Conservation (phyloP, 2,888 invertebrate species). For the Drosophila quinaria region DNA sequence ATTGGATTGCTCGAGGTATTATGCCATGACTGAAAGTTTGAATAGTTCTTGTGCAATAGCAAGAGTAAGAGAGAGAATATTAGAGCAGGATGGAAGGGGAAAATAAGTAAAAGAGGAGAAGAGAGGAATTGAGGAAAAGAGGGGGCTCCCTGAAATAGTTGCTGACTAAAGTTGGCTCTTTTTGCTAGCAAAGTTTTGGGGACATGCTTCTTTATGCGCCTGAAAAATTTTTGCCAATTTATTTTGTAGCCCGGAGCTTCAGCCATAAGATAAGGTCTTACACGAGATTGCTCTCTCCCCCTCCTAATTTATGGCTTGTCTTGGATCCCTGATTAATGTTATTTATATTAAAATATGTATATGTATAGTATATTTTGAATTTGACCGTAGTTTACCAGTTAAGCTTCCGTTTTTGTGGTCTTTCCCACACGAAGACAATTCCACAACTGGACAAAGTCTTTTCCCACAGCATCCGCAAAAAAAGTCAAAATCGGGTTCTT, state of each 20-base stretch:
- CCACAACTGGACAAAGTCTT: slow-evolving; percentile 59
- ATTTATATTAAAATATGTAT: slow-evolving; percentile 17
- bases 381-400: slow-evolving; percentile 42
- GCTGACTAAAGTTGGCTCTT: slow-evolving; percentile 61
- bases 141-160: slow-evolving; percentile 54
- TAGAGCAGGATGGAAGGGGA: background rate
- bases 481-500: slow-evolving; percentile 13
- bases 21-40: slow-evolving; percentile 79
- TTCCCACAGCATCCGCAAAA: slow-evolving; percentile 68
- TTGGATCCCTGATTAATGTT: slow-evolving; percentile 59
- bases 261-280: slow-evolving; percentile 65
- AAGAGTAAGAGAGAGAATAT: slow-evolving; percentile 10
- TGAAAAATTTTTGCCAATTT: slow-evolving; percentile 65
- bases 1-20: slow-evolving; percentile 75
- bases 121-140: background rate
- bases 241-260: slow-evolving; percentile 55
- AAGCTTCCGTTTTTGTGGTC: slow-evolving; percentile 1
- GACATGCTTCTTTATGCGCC: slow-evolving; percentile 53
- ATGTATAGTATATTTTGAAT: slow-evolving; percentile 25
- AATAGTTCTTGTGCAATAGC: slow-evolving; percentile 72
- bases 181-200: slow-evolving; percentile 56
- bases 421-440: slow-evolving; percentile 63
- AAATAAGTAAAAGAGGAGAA: background rate
- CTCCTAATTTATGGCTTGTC: slow-evolving; percentile 60
- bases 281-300: slow-evolving; percentile 33